These are phyloP conservation scores for Actinia equina DNA, from an alignment of 64 coral and sea anemone genomes.

Conservation along the genomic window DNA sequence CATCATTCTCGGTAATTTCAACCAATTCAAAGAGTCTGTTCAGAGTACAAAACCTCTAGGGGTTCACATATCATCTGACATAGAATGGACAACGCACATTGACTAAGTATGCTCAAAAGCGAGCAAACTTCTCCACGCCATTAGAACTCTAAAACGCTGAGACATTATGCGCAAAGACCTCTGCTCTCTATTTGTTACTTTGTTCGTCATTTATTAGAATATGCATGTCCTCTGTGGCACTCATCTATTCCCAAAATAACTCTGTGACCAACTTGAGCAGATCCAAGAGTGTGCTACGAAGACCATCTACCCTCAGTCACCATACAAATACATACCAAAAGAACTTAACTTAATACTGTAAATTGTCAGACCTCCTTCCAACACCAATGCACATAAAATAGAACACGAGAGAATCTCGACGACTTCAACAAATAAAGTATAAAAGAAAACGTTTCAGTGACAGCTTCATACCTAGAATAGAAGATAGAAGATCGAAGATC, in stretches of 20 bases:
- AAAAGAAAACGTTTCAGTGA: too few relatives aligned
- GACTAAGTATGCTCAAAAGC: constrained; percentile 2
- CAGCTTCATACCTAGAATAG: too few relatives aligned
- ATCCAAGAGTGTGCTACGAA: not conserved
- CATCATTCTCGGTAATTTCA: too few relatives aligned
- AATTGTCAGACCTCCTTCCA: too few relatives aligned
- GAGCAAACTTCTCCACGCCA: constrained; percentile 9
- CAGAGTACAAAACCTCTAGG: not conserved
- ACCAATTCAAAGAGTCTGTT: not conserved
- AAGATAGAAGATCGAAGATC: too few relatives aligned
- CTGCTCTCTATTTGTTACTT: not conserved
- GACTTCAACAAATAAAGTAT: too few relatives aligned
- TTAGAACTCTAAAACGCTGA: not conserved
- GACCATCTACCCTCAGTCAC: too few relatives aligned
- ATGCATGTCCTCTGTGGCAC: constrained; percentile 13
- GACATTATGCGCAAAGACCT: not conserved
- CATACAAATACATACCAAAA: too few relatives aligned
- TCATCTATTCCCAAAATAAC: not conserved
- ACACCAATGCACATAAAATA: too few relatives aligned
- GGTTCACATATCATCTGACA: not conserved
- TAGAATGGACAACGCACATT: constrained; percentile 4
- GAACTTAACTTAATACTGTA: too few relatives aligned
- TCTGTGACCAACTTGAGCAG: not conserved
- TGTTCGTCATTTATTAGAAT: not conserved
- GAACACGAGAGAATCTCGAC: too few relatives aligned